Evolutionary conservation across 2,888 invertebrate species (phyloP).

Genomic region (Hoplodrina blanda): DNA sequence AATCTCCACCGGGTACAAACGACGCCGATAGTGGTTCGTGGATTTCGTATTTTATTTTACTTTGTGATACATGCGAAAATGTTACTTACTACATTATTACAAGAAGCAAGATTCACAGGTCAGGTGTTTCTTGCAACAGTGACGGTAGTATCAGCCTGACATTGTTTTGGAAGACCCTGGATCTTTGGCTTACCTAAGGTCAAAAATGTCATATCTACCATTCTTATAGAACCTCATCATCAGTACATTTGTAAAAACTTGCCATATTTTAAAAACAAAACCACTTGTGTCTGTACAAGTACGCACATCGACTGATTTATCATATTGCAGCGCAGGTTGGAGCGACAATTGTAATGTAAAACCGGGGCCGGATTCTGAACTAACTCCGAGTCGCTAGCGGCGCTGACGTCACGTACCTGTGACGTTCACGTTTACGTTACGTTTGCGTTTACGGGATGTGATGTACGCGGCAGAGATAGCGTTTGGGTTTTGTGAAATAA

Average conservation of each 20-base stretch:
- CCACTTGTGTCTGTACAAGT: conserved; percentile 67
- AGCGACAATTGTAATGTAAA: conserved; percentile 85
- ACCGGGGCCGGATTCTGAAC: conserved; percentile 70
- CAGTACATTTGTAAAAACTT: not conserved
- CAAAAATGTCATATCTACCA: too few relatives aligned
- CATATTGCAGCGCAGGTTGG: conserved; percentile 81
- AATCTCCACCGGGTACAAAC: conserved; percentile 68
- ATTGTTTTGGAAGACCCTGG: not conserved
- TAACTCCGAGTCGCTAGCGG: conserved; percentile 57
- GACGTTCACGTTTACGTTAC: conserved; percentile 53
- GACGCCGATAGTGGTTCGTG: conserved; percentile 28
- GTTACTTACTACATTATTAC: not conserved
- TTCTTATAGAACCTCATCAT: not conserved
- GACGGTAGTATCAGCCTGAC: not conserved
- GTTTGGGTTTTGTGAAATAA: conserved; percentile 22
- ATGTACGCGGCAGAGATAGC: conserved; percentile 56
- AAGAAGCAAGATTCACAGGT: not conserved
- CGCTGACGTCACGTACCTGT: conserved; percentile 57
- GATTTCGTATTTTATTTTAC: conserved; percentile 4
- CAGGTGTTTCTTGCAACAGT: not conserved
- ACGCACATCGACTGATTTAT: conserved; percentile 81
- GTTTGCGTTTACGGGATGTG: conserved; percentile 51
- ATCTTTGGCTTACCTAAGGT: not conserved
- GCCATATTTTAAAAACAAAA: not conserved
- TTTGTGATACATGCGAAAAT: not conserved